Conservation (phyloP, 2,797 vertebrate species). For the Liparis tanakae region DNA sequence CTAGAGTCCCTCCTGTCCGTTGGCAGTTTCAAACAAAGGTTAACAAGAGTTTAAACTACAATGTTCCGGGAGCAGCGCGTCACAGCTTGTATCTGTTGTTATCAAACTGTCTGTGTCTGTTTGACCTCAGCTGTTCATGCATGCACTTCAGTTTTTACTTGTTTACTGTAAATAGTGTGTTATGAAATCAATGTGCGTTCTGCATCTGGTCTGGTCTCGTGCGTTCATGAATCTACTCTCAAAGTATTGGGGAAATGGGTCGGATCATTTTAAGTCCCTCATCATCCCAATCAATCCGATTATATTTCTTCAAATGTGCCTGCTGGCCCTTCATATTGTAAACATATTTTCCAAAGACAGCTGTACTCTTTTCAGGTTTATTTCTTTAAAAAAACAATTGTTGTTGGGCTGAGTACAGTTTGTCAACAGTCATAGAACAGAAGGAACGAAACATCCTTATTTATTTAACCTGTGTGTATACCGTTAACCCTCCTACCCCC, state of each 20-base stretch:
- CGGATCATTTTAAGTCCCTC: too few relatives aligned
- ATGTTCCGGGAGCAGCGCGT: neutral
- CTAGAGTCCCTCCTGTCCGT: neutral
- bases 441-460: too few relatives aligned
- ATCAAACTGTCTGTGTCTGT: neutral
- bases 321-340: neutral
- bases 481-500: too few relatives aligned
- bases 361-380: neutral
- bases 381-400: too few relatives aligned
- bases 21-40: neutral
- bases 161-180: neutral
- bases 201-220: neutral
- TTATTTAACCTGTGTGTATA: too few relatives aligned
- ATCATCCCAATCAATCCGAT: too few relatives aligned
- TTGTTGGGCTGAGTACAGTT: too few relatives aligned
- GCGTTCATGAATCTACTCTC: too few relatives aligned
- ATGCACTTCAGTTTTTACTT: neutral
- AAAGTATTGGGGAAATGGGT: too few relatives aligned
- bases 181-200: neutral
- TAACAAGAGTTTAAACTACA: neutral
- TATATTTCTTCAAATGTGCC: too few relatives aligned
- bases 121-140: neutral
- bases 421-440: too few relatives aligned
- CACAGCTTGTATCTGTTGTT: neutral
- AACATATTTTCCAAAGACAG: constrained; percentile 12